Evolutionary conservation across 2,888 invertebrate species (phyloP), one percentile per base, ranked within the genome.

Genomic region (Parapristionchus giblindavisi): DNA sequence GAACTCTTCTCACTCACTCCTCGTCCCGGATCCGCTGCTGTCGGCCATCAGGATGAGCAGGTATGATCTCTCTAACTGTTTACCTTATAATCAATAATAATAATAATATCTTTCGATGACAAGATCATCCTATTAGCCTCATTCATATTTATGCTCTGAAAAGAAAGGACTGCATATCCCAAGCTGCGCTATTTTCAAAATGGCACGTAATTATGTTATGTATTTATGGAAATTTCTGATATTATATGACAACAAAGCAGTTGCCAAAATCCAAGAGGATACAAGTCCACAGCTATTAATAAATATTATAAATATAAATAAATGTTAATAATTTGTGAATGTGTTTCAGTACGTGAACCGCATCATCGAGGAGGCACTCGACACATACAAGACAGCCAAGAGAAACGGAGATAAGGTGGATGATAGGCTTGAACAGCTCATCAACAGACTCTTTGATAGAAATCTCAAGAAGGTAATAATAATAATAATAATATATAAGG

Each of bases 401-500:
- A 75, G 77, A 29, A 54, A 77, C 24, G 78, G 79, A n/a, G 74
- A 29, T 2, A 34, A 58, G 17, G 60, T 90, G 77, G 90, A 91
- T 80, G 83, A 87, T 3, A 85, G 90, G 6, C 90, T 99, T 77
- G 96, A 96, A 89, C 93, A 92, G 2, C 94, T 99, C 82, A 96
- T 99, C 0, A 94, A 98, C 89, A 92, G 96, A 70, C 97, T 99
- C 96, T 97, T 99, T 89, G 94, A 95, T 87, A 91, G 95, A 78
- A 99, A 98, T 87, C 91, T 99, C 82, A 94, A 94, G 66, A 70
- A 71, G 68, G 68, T 68, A 51, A 8, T 6, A 11, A 8, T 14
- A 5, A 11, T 6, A 8, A n/a, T 3, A 6, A 3, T 21, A 5
- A 17, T 36, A 24, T n/a, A n/a, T n/a, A n/a, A n/a, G n/a, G n/a